A percentile compares a stretch with the other conserved stretches of the same genome.
Evolutionary conservation across 2,113 vertebrate species (phyloP).

Genomic region (Capreolus pygargus): DNA sequence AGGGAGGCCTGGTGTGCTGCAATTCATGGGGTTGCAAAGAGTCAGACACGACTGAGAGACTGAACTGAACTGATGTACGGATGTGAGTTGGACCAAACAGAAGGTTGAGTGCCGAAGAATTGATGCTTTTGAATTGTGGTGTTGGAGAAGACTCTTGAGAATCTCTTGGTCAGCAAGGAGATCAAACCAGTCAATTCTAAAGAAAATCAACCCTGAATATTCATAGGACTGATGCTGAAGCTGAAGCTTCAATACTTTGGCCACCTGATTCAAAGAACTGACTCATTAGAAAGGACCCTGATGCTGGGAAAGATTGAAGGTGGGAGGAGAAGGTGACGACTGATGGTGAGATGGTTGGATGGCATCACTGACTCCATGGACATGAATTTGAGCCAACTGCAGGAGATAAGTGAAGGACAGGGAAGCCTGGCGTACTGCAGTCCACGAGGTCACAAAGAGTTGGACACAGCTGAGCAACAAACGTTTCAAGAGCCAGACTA

Average conservation of each 20-base stretch:
- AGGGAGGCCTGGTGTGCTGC: too few species aligned
- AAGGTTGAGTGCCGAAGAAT: background rate
- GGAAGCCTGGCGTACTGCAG: background rate
- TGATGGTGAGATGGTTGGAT: background rate
- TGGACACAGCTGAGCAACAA: background rate
- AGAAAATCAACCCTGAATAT: background rate
- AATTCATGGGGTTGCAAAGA: too few species aligned
- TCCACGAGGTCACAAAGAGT: fast-evolving
- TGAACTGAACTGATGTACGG: too few species aligned
- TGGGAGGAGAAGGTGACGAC: background rate
- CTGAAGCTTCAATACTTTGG: background rate
- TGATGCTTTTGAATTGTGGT: background rate
- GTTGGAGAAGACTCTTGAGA: background rate
- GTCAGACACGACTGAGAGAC: too few species aligned
- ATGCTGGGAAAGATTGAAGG: background rate
- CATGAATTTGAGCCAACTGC: background rate
- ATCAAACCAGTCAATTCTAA: background rate
- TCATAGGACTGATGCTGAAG: background rate
- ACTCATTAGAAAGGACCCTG: background rate
- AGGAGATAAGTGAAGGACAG: background rate
- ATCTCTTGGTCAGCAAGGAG: background rate
- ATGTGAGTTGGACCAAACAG: background rate
- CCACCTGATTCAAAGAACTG: fast-evolving
- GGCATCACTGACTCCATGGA: background rate
- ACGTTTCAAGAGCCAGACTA: background rate